Conservation (phyloP, 1,140 invertebrate species). For the Procambarus virginalis region DNA sequence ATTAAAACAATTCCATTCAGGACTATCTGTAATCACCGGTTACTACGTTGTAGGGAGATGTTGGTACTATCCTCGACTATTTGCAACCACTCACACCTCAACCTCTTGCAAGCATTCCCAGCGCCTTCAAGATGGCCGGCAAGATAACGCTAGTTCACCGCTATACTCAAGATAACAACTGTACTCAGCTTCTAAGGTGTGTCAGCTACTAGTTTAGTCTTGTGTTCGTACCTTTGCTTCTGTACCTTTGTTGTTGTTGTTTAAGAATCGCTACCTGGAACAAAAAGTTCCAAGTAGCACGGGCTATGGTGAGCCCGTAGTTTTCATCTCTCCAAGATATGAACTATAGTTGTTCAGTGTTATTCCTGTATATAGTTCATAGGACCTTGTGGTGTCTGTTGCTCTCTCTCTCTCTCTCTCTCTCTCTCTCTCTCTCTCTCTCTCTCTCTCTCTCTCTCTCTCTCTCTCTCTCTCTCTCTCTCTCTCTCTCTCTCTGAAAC, state of each 20-base stretch:
- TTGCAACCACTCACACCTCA: neutral
- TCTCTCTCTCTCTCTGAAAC: neutral
- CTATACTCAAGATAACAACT: neutral
- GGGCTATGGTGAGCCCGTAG: too few species aligned
- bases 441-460: slow-evolving; percentile 12
- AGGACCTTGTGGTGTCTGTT: neutral
- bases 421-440: neutral
- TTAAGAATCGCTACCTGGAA: too few species aligned
- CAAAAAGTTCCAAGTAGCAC: too few species aligned
- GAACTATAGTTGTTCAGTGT: too few species aligned
- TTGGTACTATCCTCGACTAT: neutral
- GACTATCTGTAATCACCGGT: neutral
- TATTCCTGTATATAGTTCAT: too few species aligned
- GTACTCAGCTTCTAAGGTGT: neutral
- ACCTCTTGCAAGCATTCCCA: neutral
- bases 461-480: slow-evolving; percentile 3
- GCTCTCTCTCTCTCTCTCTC: neutral
- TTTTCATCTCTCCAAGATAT: too few species aligned
- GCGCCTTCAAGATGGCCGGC: neutral
- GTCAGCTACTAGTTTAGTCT: too few species aligned
- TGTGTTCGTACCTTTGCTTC: too few species aligned
- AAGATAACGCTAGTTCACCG: too few species aligned
- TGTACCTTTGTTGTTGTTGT: too few species aligned
- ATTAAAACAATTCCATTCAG: neutral
- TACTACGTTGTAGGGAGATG: neutral